Percentiles rank a stretch among this genome's conserved stretches.
Evolutionary conservation across 2,888 invertebrate species (phyloP).

Genomic region (Mystacides longicornis): DNA sequence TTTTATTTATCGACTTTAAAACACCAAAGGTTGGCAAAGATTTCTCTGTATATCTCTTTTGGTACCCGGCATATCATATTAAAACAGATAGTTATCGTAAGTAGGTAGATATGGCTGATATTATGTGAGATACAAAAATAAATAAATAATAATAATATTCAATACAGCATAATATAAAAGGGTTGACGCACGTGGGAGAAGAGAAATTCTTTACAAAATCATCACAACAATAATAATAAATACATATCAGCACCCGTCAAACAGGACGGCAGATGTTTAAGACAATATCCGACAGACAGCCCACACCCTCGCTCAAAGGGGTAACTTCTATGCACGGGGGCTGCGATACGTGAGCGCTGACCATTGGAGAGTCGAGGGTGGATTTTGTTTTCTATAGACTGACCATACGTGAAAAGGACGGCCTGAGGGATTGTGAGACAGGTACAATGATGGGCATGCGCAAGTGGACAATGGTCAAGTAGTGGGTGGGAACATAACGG

Average conservation of each 20-base stretch:
- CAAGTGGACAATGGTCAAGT: conserved; percentile 22
- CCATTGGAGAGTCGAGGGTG: conserved; percentile 11
- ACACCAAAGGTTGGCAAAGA: too few relatives aligned
- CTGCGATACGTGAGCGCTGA: conserved; percentile 5
- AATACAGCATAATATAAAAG: too few relatives aligned
- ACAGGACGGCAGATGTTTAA: conserved; percentile 15
- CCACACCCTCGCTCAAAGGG: conserved; percentile 18
- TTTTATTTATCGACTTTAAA: too few relatives aligned
- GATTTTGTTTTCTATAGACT: neutral
- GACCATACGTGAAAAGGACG: conserved; percentile 1
- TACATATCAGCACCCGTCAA: neutral
- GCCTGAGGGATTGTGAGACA: neutral
- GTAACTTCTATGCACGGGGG: conserved; percentile 7
- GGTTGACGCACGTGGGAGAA: too few relatives aligned
- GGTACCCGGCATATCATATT: too few relatives aligned
- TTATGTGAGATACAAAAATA: too few relatives aligned
- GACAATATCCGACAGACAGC: conserved; percentile 9
- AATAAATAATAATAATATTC: too few relatives aligned
- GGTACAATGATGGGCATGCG: conserved; percentile 15
- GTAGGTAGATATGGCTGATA: too few relatives aligned
- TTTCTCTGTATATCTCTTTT: too few relatives aligned
- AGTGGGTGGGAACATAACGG: conserved; percentile 6
- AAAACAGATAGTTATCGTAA: too few relatives aligned
- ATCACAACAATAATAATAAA: conserved; percentile 7
- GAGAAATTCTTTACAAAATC: neutral